Base-by-base conservation (phyloP, 2,113 vertebrate genomes). In the Megaleporinus macrocephalus region DNA sequence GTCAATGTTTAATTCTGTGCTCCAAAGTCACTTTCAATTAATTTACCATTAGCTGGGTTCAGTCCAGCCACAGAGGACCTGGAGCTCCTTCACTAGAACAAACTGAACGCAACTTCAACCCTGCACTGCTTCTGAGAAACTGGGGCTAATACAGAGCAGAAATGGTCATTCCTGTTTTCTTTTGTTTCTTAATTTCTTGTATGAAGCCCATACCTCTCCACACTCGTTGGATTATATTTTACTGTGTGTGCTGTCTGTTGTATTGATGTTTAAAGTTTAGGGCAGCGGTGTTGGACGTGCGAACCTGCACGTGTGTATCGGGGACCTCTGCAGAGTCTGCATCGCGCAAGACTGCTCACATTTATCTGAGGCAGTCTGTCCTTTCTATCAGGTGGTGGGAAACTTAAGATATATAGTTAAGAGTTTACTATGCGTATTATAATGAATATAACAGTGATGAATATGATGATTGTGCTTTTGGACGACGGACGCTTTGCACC, bases 381-480 rank as follows among this genome's bases (percentile, higher is more conserved):
- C 33, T 81, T 41, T 59, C 87, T 81, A 77, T 81, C 59, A 76
- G 41, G 86, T 87, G 87, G 85, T 65, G 88, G 89, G 83, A 80
- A 69, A 55, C 47, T 76, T 77, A 76, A 87, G 61, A 27, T 82
- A 51, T 68, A 53, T 76, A 24, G 27, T 44, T 69, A 13, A 33
- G 70, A 62, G 77, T 61, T 79, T 81, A 79, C 75, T 47, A 81
- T 69, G 73, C 85, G 86, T 74, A 86, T 86, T 89, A 81, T 85
- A 86, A 88, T 88, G 88, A 89, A 88, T 90, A 89, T 86, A 78
- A 86, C 88, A 75, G 82, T 85, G 85, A 78, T 87, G 44, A 82
- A 63, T 73, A 84, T 88, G 59, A 79, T 59, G 87, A 93, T 89
- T 90, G 89, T 92, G 90, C 93, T 81, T 89, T 86, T 85, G 86